phyloP scores from a whole-genome alignment of 1,140 invertebrate genomes.

The Dendrolimus kikuchii region DNA sequence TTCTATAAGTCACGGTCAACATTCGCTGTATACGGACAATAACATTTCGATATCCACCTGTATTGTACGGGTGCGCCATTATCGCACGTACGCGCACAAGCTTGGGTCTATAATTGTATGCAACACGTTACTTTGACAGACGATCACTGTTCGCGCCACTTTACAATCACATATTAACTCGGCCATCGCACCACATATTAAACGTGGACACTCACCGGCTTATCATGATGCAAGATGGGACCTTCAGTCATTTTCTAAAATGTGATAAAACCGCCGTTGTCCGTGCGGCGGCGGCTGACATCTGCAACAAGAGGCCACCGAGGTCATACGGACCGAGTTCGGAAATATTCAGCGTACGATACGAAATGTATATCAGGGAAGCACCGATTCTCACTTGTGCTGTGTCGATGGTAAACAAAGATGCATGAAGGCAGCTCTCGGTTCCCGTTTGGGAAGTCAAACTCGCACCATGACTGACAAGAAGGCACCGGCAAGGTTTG shows the following conservation, averaged over 20 bases:
- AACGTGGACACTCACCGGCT: constrained; percentile 50
- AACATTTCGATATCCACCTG: constrained; percentile 7
- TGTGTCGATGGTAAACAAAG: constrained; percentile 46
- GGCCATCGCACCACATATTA: neutral
- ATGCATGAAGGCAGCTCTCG: constrained; percentile 52
- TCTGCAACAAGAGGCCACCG: constrained; percentile 58
- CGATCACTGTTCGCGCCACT: constrained; percentile 2
- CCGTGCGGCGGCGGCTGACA: constrained; percentile 64
- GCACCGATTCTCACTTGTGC: constrained; percentile 49
- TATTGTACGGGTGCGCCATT: neutral
- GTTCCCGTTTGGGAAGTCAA: constrained; percentile 41
- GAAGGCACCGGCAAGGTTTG: constrained; percentile 38
- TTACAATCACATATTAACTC: neutral
- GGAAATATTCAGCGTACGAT: constrained; percentile 8
- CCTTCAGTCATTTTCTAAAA: constrained; percentile 70
- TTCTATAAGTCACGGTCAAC: constrained; percentile 17
- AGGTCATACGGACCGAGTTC: constrained; percentile 44
- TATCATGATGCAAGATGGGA: constrained; percentile 48
- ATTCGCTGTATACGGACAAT: constrained; percentile 7
- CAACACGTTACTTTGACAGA: constrained; percentile 4
- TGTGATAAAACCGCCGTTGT: constrained; percentile 65
- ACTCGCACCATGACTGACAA: constrained; percentile 50
- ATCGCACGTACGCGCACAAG: constrained; percentile 6
- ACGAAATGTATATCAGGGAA: constrained; percentile 11
- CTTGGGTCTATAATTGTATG: constrained; percentile 6